phyloP scores from a whole-genome alignment of 2,888 invertebrate genomes.

The Gordius sp. region DNA sequence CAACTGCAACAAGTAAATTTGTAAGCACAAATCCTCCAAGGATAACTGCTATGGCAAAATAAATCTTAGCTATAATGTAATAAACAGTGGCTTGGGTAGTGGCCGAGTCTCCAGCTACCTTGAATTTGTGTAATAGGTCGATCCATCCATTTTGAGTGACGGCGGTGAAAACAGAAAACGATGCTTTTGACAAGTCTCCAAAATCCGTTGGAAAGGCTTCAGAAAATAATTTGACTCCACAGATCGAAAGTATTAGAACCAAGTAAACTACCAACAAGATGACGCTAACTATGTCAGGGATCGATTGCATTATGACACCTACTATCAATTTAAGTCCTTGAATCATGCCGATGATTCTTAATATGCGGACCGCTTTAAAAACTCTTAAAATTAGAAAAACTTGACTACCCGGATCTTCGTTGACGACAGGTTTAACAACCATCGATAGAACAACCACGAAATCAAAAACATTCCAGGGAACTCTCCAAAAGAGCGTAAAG shows the following conservation, averaged over 20 bases:
- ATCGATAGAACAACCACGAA: not conserved
- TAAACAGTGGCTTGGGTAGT: too few species aligned
- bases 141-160: constrained; percentile 10
- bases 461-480: constrained; percentile 12
- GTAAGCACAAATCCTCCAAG: constrained; percentile 7
- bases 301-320: constrained; percentile 1
- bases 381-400: not conserved
- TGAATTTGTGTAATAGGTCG: constrained; percentile 1
- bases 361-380: constrained; percentile 2
- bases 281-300: not conserved
- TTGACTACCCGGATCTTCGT: not conserved
- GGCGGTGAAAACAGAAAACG: constrained; percentile 10
- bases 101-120: too few species aligned
- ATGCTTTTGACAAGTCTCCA: not conserved
- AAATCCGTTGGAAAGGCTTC: not conserved
- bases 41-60: not conserved
- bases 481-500: not conserved
- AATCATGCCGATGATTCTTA: constrained; percentile 7
- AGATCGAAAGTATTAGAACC: not conserved
- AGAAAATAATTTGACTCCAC: constrained; percentile 1
- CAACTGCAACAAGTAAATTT: not conserved
- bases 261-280: not conserved
- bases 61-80: not conserved
- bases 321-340: not conserved
- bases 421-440: constrained; percentile 2